Percentiles rank a stretch among this genome's conserved stretches.
Conservation (phyloP, 2,797 vertebrate genomes). For the Oophaga sylvatica region DNA sequence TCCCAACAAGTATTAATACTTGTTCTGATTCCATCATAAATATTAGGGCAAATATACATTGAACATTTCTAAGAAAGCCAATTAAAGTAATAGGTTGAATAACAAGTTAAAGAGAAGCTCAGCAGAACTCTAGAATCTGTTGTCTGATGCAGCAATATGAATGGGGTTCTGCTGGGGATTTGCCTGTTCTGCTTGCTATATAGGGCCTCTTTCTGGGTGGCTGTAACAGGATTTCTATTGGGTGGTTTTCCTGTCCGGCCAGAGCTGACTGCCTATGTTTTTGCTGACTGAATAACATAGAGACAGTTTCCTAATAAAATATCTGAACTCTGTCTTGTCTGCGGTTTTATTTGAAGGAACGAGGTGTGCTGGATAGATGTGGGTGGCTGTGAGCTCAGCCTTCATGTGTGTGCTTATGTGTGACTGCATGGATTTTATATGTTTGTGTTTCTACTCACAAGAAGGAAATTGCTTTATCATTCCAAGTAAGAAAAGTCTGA, state of each 20-base stretch:
- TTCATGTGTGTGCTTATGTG: not conserved
- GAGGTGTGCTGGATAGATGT: constrained; percentile 43
- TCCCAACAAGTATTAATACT: constrained; percentile 27
- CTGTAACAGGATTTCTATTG: constrained; percentile 44
- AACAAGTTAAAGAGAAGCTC: constrained; percentile 20
- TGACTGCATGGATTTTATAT: constrained; percentile 2
- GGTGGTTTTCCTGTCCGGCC: constrained; percentile 49
- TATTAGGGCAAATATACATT: constrained; percentile 27
- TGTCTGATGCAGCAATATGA: constrained; percentile 18
- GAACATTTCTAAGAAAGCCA: constrained; percentile 31
- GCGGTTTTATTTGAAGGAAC: constrained; percentile 56
- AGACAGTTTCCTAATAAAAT: constrained; percentile 62
- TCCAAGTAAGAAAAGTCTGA: not conserved
- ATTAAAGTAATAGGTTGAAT: constrained; percentile 34
- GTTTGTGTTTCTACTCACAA: not conserved
- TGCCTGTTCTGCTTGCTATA: constrained; percentile 53
- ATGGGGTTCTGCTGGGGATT: constrained; percentile 26
- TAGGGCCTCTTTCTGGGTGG: constrained; percentile 54
- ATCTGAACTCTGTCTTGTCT: constrained; percentile 60
- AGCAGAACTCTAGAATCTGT: constrained; percentile 39
- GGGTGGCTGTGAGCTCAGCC: constrained; percentile 28
- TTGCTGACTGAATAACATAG: constrained; percentile 62
- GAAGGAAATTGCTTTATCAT: constrained; percentile 10
- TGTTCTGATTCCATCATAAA: constrained; percentile 47
- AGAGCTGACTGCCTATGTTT: constrained; percentile 59